Base-by-base conservation (phyloP, 2,797 vertebrate genomes). In the Phyllotis vaccarum region DNA sequence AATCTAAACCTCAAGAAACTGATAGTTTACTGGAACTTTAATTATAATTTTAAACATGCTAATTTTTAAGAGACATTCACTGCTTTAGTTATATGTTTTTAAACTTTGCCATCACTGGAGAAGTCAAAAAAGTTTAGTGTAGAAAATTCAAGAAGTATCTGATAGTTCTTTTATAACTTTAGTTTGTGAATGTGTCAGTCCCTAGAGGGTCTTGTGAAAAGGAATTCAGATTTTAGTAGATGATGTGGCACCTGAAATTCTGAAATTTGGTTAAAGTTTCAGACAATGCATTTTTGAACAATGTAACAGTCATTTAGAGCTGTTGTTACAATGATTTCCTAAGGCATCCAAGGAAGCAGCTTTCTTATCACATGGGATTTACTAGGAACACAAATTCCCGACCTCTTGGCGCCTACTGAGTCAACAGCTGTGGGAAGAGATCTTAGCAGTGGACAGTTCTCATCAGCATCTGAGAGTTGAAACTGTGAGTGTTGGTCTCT, bases 41-140 rank as follows among this genome's bases (percentile, higher is more conserved):
- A 91, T 68, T 91, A 89, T 72, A 2, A 81, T 80, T 92, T 90
- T 90, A 94, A 85, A 21, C 2, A 62, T 16, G 49, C 95, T 90
- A 92, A 68, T 91, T 56, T 21, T 79, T 29, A 56, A 85, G 94
- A 91, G 49, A 1, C 49, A 91, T 83, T 91, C 54, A 31, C 56
- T 76, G 2, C 1, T 90, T 88, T 85, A 80, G 40, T 86, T 74
- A 14, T 68, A 34, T 87, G 43, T 62, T 76, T 27, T 62, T 66
- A 56, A 86, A 79, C n/a, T 34, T 22, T 52, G 31, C 8, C 17
- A 27, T 70, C 27, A 5, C 17, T 88, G 5, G 5, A 95, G 19
- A 52, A 54, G 29, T 43, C 21, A 74, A 9, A 93, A 72, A 3
- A 14, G 17, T 62, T 97, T 34, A 52, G n/a, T 68, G 31, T 89